phyloP scores from a whole-genome alignment of 2,113 vertebrate genomes.

The Dasyurus viverrinus region DNA sequence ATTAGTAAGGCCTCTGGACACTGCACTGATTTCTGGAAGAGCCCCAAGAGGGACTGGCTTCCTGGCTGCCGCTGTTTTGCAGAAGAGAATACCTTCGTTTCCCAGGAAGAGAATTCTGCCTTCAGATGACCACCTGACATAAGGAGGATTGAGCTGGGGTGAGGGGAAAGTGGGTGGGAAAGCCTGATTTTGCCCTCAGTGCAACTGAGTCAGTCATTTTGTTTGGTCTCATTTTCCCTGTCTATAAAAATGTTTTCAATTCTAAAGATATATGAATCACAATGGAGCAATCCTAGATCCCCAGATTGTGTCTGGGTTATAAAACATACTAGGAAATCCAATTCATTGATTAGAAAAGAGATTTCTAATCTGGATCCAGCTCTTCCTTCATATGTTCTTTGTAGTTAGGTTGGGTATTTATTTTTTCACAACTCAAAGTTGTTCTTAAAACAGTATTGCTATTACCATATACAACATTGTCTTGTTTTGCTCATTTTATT shows the following conservation, averaged over 20 bases:
- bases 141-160: no score
- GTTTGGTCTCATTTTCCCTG: background rate
- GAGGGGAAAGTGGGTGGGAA: background rate
- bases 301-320: background rate
- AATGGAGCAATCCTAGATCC: background rate
- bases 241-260: background rate
- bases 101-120: background rate
- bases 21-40: background rate
- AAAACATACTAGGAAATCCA: background rate
- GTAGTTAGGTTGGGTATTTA: no score
- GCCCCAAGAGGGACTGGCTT: background rate
- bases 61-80: background rate
- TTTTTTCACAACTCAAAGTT: no score
- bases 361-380: no score
- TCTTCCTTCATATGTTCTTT: no score
- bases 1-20: background rate
- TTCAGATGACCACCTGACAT: background rate
- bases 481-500: no score
- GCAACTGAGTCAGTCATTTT: background rate
- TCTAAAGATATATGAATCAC: background rate
- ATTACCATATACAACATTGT: no score
- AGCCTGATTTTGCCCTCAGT: background rate
- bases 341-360: background rate
- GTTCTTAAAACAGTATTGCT: no score
- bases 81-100: background rate